Base-by-base conservation (phyloP, 2,888 invertebrate genomes). In the Dynastes grantii region DNA sequence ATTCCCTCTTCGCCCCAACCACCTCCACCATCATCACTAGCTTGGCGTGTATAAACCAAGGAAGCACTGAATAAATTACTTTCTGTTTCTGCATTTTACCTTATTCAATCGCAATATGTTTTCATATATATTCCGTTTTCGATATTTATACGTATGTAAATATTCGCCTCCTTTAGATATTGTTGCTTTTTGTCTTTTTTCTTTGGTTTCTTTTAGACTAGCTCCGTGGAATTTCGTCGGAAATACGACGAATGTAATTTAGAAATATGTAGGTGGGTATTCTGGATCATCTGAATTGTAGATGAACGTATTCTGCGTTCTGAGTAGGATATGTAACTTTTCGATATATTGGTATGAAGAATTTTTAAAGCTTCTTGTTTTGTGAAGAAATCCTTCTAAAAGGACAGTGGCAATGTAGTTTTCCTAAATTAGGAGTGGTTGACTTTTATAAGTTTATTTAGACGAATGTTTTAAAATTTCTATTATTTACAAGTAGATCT, bases 81-180 rank as follows among this genome's bases (percentile, higher is more conserved):
- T 73, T 73, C 55, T 37, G 29, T 70, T 70, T n/a, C 68, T 68
- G 29, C 58, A 32, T 58, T 73, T 40, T 37, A 22, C 58, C 58
- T 58, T 73, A 73, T 73, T 73, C 32, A 45, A 73, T 58, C 22
- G 11, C 58, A 58, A 73, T 73, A 73, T 73, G 55, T 40, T 73
- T 73, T 73, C 73, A 61, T 73, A 73, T 40, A 58, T 73, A 49
- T 67, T 9, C 45, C 63, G 32, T 63, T 32, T 63, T 16, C 45
- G 40, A 16, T 58, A 71, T 32, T n/a, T 32, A 71, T 32, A 53
- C 29, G 3, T 70, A 70, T 70, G 53, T 53, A 70, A 70, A 71
- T 71, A 55, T 29, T 27, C 45, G 13, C 16, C 49, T 45, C 49
- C 45, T 27, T 67, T 67, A 27, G 27, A 67, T 67, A 45, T 11